Base-by-base conservation (phyloP, 2,797 vertebrate species). In the Mycteria americana region DNA sequence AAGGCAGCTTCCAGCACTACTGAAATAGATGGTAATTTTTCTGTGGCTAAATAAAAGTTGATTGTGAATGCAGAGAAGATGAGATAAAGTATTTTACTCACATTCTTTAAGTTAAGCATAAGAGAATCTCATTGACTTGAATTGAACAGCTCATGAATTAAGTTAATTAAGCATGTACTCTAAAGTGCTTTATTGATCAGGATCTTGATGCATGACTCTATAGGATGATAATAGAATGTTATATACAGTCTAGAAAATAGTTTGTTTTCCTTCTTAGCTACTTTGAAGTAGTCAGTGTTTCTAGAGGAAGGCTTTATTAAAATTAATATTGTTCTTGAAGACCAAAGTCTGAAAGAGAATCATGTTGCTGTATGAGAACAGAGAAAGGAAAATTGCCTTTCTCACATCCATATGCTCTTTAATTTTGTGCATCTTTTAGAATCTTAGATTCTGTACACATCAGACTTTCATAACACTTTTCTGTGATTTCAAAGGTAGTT, bases 151-250 rank as follows among this genome's bases (percentile, higher is more conserved):
- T 91, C n/a, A 60, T 85, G 82, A 95, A 64, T 91, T 92, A 27
- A 57, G 10, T 89, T 88, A 94, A 88, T 83, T 95, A 85, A 77
- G 45, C 63, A 15, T 77, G 56, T 70, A 33, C 25, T 87, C 41
- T 88, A 23, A 93, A 95, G 85, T 92, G 64, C 48, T 74, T 82
- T 95, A 92, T 92, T 92, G 88, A 94, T 93, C 64, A 57, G 24
- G 18, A 46, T 89, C 81, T 85, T 87, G 60, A 89, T 83, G 79
- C 62, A 70, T 60, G 25, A 35, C 27, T 56, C 41, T 80, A 8
- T 56, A 80, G 72, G 35, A 67, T 89, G 43, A 30, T 90, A 80
- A 69, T 13, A 43, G 77, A 79, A 76, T 63, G 22, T 79, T 92
- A 91, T 85, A 70, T 62, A 35, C 31, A n/a, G 43, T 93, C 46